phyloP scores from a whole-genome alignment of 2,888 invertebrate species.

The Sphaerophoria taeniata region DNA sequence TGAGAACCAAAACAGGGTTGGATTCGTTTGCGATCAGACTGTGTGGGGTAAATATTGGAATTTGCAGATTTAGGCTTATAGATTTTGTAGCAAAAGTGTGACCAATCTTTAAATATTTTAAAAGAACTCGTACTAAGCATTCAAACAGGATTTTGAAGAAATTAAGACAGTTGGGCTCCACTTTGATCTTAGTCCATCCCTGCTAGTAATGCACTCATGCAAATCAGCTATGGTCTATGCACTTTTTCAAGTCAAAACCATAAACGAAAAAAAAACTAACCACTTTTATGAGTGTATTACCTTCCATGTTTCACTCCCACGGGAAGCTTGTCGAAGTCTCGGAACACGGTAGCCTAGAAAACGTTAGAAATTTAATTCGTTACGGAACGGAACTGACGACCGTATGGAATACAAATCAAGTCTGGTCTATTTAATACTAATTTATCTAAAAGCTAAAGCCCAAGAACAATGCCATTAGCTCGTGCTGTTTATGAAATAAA shows the following conservation, averaged over 20 bases:
- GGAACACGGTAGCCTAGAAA: constrained; percentile 57
- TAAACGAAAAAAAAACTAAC: not conserved
- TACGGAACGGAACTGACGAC: constrained; percentile 5
- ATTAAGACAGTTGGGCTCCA: not conserved
- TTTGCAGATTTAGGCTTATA: too few relatives aligned
- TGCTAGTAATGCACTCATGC: constrained; percentile 48
- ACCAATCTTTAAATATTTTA: too few relatives aligned
- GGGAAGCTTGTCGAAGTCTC: constrained; percentile 6
- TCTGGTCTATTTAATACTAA: constrained; percentile 22
- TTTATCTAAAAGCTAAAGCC: constrained; percentile 7
- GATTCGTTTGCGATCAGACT: not conserved
- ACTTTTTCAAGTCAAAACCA: constrained; percentile 20
- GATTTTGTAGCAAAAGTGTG: too few relatives aligned
- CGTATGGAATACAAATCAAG: constrained; percentile 53
- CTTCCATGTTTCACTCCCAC: constrained; percentile 38
- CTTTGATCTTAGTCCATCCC: not conserved
- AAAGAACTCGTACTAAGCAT: too few relatives aligned
- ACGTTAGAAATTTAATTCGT: constrained; percentile 42
- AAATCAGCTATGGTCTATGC: constrained; percentile 33
- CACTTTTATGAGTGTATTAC: constrained; percentile 17
- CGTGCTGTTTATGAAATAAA: not conserved
- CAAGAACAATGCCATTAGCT: constrained; percentile 1
- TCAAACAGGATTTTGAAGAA: too few relatives aligned
- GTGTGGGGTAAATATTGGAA: not conserved
- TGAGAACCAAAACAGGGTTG: not conserved